Conservation (phyloP, 2,113 vertebrate species). For the Stigmatopora argus region DNA sequence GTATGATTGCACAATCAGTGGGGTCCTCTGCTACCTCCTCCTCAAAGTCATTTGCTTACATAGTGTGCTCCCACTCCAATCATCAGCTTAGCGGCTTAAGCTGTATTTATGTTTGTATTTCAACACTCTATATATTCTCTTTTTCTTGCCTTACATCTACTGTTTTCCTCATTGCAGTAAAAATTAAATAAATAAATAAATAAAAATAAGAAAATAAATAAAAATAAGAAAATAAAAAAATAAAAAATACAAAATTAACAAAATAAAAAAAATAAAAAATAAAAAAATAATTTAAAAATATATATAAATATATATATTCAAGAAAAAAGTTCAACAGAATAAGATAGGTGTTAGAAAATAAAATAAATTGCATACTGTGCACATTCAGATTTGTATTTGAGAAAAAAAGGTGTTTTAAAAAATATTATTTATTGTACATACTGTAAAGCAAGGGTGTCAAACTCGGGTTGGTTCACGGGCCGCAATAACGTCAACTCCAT, state of each 20-base stretch:
- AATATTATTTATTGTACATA: neutral
- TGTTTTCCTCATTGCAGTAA: constrained; percentile 6
- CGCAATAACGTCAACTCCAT: no score
- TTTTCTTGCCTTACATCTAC: neutral
- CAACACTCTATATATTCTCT: constrained; percentile 60
- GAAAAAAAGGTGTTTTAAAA: neutral
- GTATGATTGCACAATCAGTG: constrained; percentile 76
- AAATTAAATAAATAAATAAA: no score
- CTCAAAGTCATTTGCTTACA: constrained; percentile 75
- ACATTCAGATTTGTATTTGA: neutral
- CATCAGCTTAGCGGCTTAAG: constrained; percentile 74
- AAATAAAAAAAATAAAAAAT: no score
- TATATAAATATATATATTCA: no score
- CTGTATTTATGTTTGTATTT: constrained; percentile 76
- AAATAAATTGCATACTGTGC: neutral
- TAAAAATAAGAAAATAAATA: no score
- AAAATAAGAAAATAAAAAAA: no score
- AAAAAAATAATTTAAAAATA: no score
- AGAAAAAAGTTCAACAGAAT: no score
- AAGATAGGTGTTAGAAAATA: neutral
- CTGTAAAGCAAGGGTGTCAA: no score
- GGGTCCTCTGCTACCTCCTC: constrained; percentile 57
- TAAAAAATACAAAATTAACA: no score
- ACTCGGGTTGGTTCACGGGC: no score
- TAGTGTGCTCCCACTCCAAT: constrained; percentile 73